A percentile compares a stretch with the other conserved stretches of the same genome.
Evolutionary conservation across 2,888 invertebrate genomes (phyloP).

Genomic region (Camptogramma bilineatum): DNA sequence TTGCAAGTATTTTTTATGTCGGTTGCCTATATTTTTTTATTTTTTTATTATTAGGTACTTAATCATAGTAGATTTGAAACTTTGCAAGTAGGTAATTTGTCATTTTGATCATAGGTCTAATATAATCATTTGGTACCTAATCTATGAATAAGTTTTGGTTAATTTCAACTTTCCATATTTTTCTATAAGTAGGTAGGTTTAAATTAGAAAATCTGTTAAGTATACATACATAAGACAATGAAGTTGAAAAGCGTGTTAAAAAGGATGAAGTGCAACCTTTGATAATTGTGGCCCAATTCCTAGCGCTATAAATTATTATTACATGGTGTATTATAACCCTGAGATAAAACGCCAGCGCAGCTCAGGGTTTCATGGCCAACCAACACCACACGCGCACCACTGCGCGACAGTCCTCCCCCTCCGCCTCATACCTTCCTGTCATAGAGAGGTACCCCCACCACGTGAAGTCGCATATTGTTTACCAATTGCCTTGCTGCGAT

Average conservation of each 20-base stretch:
- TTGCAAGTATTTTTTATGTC: too few species aligned
- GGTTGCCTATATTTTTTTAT: too few species aligned
- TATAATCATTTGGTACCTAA: too few species aligned
- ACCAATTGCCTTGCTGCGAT: constrained; percentile 78
- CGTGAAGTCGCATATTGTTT: constrained; percentile 78
- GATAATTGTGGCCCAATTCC: background rate
- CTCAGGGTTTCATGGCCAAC: constrained; percentile 87
- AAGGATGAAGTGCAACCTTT: background rate
- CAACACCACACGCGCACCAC: constrained; percentile 92
- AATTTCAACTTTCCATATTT: too few species aligned
- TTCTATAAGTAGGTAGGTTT: too few species aligned
- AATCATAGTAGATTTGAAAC: too few species aligned
- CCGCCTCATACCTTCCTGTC: constrained; percentile 85
- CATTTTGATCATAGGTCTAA: too few species aligned
- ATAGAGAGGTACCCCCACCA: constrained; percentile 58
- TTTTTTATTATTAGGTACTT: too few species aligned
- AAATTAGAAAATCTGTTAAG: too few species aligned
- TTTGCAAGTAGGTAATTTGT: too few species aligned
- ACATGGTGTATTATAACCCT: constrained; percentile 1
- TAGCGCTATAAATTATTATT: background rate
- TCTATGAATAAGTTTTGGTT: too few species aligned
- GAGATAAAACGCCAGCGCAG: constrained; percentile 91
- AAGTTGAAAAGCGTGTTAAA: background rate
- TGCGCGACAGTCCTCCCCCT: constrained; percentile 80
- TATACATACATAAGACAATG: too few species aligned